phyloP scores from a whole-genome alignment of 2,113 vertebrate genomes.

The Macheiramphus alcinus region DNA sequence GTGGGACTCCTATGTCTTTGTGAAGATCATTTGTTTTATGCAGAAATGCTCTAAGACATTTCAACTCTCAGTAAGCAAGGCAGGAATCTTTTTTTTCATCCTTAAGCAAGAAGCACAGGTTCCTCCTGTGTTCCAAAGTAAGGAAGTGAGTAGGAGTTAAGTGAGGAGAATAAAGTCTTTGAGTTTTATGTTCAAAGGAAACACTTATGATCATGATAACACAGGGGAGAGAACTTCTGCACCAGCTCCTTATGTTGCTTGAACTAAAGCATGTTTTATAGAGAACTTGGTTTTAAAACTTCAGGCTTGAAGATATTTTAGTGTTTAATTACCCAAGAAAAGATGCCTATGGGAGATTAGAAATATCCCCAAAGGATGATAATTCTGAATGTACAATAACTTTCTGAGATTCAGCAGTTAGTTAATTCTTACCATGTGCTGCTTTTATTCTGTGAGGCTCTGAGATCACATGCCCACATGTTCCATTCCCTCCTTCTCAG shows the following conservation, averaged over 20 bases:
- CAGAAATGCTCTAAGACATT: not conserved
- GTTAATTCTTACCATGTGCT: slow-evolving; percentile 42
- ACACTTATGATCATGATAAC: not conserved
- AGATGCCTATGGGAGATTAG: not conserved
- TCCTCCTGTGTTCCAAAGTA: not conserved
- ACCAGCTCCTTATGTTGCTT: not conserved
- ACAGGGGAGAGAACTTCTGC: not conserved
- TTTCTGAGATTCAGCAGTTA: slow-evolving; percentile 17
- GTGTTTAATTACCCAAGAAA: slow-evolving; percentile 3
- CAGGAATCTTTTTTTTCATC: not conserved
- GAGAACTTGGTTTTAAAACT: not conserved
- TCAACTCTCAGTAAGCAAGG: not conserved
- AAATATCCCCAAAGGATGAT: not conserved
- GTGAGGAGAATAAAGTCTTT: not conserved
- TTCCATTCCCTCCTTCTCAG: not conserved
- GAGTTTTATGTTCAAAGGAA: not conserved
- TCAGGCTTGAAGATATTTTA: not conserved
- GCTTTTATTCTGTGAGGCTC: not conserved
- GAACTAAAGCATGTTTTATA: not conserved
- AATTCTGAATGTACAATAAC: not conserved
- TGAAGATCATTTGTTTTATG: not conserved
- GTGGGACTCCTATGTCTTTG: not conserved
- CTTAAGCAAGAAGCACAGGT: not conserved
- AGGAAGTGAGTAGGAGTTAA: not conserved
- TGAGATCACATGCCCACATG: not conserved